Conservation (phyloP, 2,797 vertebrate species). For the Alosa sapidissima region DNA sequence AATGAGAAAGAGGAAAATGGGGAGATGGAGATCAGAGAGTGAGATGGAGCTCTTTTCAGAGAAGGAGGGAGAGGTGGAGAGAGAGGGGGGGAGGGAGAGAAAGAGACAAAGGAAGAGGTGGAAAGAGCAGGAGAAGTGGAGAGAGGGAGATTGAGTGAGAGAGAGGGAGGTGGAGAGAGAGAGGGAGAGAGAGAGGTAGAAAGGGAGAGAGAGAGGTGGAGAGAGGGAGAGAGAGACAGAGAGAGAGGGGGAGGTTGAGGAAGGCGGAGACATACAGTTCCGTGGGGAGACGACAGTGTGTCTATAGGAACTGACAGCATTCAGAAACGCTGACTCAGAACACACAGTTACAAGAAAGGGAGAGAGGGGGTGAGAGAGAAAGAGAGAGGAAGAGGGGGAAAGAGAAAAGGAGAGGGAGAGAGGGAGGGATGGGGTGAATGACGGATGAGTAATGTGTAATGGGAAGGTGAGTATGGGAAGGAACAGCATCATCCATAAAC, state of each 20-base stretch:
- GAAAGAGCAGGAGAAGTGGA: not conserved
- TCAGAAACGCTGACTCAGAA: constrained; percentile 36
- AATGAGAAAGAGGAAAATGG: no score
- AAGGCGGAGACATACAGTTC: not conserved
- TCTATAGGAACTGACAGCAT: constrained; percentile 7
- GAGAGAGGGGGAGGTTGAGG: not conserved
- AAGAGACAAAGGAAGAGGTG: not conserved
- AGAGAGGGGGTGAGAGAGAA: not conserved
- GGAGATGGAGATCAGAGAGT: no score
- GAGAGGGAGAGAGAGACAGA: no score
- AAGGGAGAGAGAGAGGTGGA: not conserved
- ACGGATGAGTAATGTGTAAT: not conserved
- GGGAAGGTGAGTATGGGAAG: not conserved
- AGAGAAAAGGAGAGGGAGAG: not conserved
- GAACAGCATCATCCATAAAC: not conserved
- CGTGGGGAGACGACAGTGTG: not conserved
- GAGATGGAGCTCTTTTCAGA: not conserved
- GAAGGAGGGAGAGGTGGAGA: not conserved
- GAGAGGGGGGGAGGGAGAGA: not conserved
- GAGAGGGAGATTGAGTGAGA: not conserved
- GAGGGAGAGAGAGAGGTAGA: not conserved
- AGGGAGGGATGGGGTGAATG: not conserved
- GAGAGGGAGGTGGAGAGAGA: not conserved
- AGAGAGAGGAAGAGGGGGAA: not conserved
- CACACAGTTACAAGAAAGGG: not conserved